These are phyloP conservation scores for Andrena flavipes DNA, from an alignment of 2,888 invertebrate genomes.

Conservation along the genomic window DNA sequence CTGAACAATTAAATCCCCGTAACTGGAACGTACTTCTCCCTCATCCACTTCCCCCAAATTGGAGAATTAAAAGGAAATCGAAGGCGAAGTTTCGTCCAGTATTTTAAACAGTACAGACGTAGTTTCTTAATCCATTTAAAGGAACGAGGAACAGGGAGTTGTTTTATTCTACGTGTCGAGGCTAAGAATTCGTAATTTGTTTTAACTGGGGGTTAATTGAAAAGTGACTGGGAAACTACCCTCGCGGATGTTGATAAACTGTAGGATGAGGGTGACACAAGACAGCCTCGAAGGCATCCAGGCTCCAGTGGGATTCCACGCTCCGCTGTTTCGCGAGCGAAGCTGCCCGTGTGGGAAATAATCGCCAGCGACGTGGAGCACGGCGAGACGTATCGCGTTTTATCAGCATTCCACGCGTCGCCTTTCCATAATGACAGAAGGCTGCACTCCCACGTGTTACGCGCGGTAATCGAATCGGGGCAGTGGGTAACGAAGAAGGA, in stretches of 20 bases:
- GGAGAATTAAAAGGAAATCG: not conserved
- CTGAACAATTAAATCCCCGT: not conserved
- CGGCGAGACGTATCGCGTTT: constrained; percentile 1
- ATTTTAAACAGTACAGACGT: not conserved
- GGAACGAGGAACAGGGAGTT: not conserved
- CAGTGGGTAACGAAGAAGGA: too few species aligned
- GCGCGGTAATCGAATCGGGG: not conserved
- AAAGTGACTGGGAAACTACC: constrained; percentile 9
- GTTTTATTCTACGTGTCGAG: not conserved
- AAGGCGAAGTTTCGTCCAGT: not conserved
- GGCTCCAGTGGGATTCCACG: not conserved
- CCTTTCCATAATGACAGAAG: not conserved
- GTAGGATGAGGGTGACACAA: not conserved
- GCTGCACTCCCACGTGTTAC: not conserved
- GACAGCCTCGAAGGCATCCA: not conserved
- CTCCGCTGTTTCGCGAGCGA: not conserved
- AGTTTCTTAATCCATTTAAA: not conserved
- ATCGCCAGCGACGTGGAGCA: not conserved
- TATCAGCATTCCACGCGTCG: constrained; percentile 4
- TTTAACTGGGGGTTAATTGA: constrained; percentile 16
- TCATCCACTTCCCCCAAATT: not conserved
- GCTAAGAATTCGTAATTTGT: constrained; percentile 9
- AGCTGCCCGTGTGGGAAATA: not conserved
- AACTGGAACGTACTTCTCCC: not conserved
- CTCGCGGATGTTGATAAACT: not conserved